Evolutionary conservation across 1,140 invertebrate genomes (phyloP), one percentile per base, ranked within the genome.

Genomic region (Hetaerina americana): DNA sequence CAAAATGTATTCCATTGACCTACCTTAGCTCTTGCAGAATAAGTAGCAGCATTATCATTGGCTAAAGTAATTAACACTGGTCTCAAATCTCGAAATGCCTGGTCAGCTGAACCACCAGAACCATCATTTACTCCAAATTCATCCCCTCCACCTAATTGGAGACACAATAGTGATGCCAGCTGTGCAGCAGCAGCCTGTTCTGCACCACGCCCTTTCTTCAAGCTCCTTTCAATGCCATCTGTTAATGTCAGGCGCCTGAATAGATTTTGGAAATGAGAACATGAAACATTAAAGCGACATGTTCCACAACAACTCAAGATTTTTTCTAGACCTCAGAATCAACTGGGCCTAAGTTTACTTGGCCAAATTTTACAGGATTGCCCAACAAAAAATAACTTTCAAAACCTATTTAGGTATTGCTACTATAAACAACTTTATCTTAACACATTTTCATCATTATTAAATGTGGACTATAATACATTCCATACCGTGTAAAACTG

Each of bases 121-220:
- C 40, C 82, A 10, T 57, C 40, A 18, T n/a, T n/a, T 18, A 57
- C 15, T 18, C 40, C 40, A 57, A 12, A 57, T 57, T 57, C 79
- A 66, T 87, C 85, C 25, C 83, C 85, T 6, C 83, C 79, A 5
- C 91, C 91, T 74, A 96, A 83, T 80, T 97, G 94, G n/a, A 96
- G 82, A 75, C 91, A 91, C 0, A 97, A 79, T 24, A 96, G 76
- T 5, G 89, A 87, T 10, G 92, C 88, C 27, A 96, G 81, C 71
- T 88, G 86, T 0, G 93, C 93, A 0, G 93, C 94, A 18, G 88
- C 86, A 0, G 85, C 85, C 77, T 91, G 89, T 79, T 97, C 95
- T 2, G 88, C 88, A 5, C 88, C 89, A 66, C 89, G 87, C 0
- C 94, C 94, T 75, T 93, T 90, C 70, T 92, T 90, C 76, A 97